A percentile compares a stretch with the other conserved stretches of the same genome.
Conservation (phyloP, 1,140 invertebrate species). For the Branchinecta lynchi region DNA sequence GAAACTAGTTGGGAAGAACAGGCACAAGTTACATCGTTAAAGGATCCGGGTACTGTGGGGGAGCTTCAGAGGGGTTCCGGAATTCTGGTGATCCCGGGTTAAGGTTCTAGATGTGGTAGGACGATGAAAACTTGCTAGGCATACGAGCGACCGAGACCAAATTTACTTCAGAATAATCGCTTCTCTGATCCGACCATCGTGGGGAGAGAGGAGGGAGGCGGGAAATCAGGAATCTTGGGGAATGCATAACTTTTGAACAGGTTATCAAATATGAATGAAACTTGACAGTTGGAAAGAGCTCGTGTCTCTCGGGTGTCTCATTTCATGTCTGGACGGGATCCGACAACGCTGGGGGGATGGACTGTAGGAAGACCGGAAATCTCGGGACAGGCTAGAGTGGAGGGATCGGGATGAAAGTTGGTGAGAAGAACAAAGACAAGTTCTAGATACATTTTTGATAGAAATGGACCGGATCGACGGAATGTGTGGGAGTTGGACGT, state of each 20-base stretch:
- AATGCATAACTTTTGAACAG: not conserved
- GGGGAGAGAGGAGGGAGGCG: not conserved
- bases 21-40: too few relatives aligned
- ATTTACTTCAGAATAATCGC: too few relatives aligned
- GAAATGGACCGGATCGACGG: not conserved
- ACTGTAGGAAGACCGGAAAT: not conserved
- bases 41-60: too few relatives aligned
- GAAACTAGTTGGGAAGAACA: too few relatives aligned
- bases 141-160: too few relatives aligned
- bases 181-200: not conserved
- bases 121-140: too few relatives aligned
- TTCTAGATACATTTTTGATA: not conserved
- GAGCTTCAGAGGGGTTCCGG: too few relatives aligned
- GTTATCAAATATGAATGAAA: not conserved
- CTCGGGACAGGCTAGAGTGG: not conserved
- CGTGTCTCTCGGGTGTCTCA: not conserved
- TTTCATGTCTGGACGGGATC: not conserved
- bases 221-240: not conserved
- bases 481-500: not conserved
- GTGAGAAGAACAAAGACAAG: slow-evolving; percentile 1
- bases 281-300: not conserved
- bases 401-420: slow-evolving; percentile 1
- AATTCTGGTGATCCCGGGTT: too few relatives aligned
- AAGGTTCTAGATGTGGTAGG: too few relatives aligned
- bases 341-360: slow-evolving; percentile 2